Evolutionary conservation across 2,113 vertebrate species (phyloP).

Genomic region (Nicator chloris): DNA sequence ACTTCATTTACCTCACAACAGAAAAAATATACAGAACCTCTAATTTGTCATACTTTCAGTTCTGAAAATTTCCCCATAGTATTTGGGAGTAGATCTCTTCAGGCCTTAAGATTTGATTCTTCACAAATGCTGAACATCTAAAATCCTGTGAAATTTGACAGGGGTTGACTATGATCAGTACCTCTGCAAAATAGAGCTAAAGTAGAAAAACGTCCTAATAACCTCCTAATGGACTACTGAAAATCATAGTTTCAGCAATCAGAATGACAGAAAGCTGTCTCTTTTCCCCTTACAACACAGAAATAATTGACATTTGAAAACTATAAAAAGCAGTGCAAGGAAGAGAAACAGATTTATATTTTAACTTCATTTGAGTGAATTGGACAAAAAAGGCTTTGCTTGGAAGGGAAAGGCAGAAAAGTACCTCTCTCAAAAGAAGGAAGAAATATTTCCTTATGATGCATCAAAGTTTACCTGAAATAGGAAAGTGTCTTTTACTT

Average conservation of each 20-base stretch:
- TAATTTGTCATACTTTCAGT: background rate
- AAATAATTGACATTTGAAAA: background rate
- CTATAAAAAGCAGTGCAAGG: background rate
- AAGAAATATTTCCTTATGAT: background rate
- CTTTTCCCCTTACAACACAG: background rate
- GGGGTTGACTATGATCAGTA: background rate
- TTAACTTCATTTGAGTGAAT: background rate
- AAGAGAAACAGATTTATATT: background rate
- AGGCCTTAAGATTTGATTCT: background rate
- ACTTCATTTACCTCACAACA: background rate
- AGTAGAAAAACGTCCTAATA: background rate
- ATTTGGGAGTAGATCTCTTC: background rate
- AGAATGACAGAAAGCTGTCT: background rate
- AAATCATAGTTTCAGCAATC: background rate
- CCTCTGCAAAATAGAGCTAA: background rate
- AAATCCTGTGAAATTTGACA: background rate
- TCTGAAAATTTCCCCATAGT: background rate
- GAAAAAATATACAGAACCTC: background rate
- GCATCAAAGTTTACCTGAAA: background rate
- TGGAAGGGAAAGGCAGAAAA: background rate
- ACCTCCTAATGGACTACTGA: background rate
- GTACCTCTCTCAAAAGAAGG: background rate
- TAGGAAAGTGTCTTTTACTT: background rate
- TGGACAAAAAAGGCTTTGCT: background rate
- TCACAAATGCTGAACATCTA: background rate